Evolutionary conservation across 2,888 invertebrate genomes (phyloP).

Genomic region (Sphaerophoria taeniata): DNA sequence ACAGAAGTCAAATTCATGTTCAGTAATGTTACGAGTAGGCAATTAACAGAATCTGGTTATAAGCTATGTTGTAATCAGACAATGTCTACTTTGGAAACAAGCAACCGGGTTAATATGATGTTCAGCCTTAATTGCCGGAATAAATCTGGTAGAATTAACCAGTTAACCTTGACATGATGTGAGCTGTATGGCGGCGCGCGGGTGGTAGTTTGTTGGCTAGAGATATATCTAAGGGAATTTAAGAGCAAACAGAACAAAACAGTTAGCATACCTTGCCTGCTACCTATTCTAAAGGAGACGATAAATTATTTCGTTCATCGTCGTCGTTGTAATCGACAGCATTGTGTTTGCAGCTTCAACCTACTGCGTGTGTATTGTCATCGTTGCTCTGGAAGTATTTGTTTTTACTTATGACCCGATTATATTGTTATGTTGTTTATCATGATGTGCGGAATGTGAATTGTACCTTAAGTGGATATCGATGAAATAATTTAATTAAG

Average conservation of each 20-base stretch:
- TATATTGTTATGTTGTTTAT: slow-evolving; percentile 5
- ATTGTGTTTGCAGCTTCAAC: background rate
- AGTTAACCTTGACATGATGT: slow-evolving; percentile 53
- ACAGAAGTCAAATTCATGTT: slow-evolving; percentile 15
- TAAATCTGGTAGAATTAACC: slow-evolving; percentile 60
- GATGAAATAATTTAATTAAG: slow-evolving; percentile 30
- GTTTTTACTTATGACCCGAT: slow-evolving; percentile 12
- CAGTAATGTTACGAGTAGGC: slow-evolving; percentile 25
- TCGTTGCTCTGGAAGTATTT: background rate
- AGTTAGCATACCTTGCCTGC: no score
- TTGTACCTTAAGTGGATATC: slow-evolving; percentile 18
- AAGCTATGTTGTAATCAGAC: slow-evolving; percentile 42
- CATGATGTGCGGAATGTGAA: slow-evolving; percentile 20
- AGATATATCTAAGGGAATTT: slow-evolving; percentile 5
- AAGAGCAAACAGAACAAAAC: background rate
- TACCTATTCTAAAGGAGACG: slow-evolving; percentile 11
- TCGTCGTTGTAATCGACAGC: background rate
- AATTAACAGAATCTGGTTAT: slow-evolving; percentile 55
- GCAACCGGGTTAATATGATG: slow-evolving; percentile 24
- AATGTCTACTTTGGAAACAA: slow-evolving; percentile 34
- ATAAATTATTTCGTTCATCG: slow-evolving; percentile 33
- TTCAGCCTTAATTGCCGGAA: slow-evolving; percentile 59
- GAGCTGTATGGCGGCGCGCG: background rate
- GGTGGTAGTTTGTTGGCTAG: background rate
- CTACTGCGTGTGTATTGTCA: background rate